A percentile compares a stretch with the other conserved stretches of the same genome.
These are phyloP conservation scores for Cotesia chilonis DNA, from an alignment of 1,140 invertebrate genomes.

Conservation along the genomic window DNA sequence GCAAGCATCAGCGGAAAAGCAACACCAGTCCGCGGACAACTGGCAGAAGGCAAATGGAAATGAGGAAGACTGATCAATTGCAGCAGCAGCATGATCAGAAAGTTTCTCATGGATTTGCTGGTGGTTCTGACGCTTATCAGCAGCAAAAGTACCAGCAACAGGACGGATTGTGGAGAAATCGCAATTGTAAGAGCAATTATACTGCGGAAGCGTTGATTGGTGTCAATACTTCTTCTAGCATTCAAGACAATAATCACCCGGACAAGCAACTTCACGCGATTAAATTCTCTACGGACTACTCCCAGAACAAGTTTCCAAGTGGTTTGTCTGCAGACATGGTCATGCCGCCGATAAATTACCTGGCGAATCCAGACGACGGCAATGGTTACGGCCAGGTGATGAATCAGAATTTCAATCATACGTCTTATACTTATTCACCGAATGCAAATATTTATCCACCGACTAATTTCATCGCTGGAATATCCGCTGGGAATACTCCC, in stretches of 20 bases:
- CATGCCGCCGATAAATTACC: conserved; percentile 60
- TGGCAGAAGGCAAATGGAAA: conserved; percentile 60
- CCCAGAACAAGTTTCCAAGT: conserved; percentile 59
- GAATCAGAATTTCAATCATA: conserved; percentile 63
- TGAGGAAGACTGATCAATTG: conserved; percentile 51
- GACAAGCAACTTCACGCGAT: conserved; percentile 56
- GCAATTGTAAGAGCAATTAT: conserved; percentile 68
- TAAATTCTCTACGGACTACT: conserved; percentile 58
- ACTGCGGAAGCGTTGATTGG: conserved; percentile 71
- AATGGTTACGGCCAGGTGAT: conserved; percentile 59
- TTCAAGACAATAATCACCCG: conserved; percentile 54
- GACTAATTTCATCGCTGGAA: conserved; percentile 61
- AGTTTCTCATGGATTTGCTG: conserved; percentile 37
- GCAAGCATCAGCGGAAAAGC: conserved; percentile 55
- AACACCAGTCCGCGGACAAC: conserved; percentile 55
- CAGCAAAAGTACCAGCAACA: conserved; percentile 60
- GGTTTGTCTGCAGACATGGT: conserved; percentile 53
- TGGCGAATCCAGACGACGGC: conserved; percentile 57
- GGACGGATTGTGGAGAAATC: conserved; percentile 57
- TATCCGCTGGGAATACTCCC: conserved; percentile 55
- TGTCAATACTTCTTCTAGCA: conserved; percentile 52
- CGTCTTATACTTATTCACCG: conserved; percentile 60
- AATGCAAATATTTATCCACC: conserved; percentile 64
- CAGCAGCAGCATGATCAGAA: conserved; percentile 56
- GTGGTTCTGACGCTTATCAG: conserved; percentile 55